phyloP scores from a whole-genome alignment of 2,113 vertebrate genomes.

The Pipra filicauda region DNA sequence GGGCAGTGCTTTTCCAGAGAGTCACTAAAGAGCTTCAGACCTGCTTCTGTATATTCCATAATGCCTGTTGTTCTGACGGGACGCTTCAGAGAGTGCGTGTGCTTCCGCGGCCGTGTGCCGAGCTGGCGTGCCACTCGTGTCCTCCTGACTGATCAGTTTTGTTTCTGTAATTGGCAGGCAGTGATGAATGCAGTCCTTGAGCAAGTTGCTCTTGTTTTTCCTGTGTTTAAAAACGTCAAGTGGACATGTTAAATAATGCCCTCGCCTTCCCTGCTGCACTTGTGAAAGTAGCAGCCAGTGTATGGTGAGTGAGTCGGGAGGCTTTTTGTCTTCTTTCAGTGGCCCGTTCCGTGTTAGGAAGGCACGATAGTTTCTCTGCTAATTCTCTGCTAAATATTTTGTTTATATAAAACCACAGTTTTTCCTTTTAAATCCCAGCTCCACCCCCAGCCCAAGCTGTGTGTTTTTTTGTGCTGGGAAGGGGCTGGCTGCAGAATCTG shows the following conservation, averaged over 20 bases:
- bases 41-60: neutral
- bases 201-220: constrained; percentile 6
- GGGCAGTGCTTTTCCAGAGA: neutral
- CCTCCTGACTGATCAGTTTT: constrained; percentile 19
- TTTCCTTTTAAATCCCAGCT: neutral
- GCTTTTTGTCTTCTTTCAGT: neutral
- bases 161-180: constrained; percentile 18
- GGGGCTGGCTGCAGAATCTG: neutral
- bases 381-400: neutral
- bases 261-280: accelerated
- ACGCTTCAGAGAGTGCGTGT: neutral
- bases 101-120: accelerated
- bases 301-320: accelerated
- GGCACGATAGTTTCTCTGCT: neutral
- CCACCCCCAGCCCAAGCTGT: neutral
- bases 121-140: neutral
- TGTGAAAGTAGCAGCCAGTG: neutral
- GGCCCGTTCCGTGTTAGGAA: neutral
- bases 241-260: neutral
- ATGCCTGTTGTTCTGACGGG: neutral
- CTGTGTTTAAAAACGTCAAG: constrained; percentile 21
- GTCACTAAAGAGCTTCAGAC: neutral
- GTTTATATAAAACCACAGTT: neutral
- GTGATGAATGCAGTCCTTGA: constrained; percentile 47
- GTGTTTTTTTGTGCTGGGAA: neutral